Evolutionary conservation across 2,113 vertebrate species (phyloP).

Genomic region (Donacobius atricapilla): DNA sequence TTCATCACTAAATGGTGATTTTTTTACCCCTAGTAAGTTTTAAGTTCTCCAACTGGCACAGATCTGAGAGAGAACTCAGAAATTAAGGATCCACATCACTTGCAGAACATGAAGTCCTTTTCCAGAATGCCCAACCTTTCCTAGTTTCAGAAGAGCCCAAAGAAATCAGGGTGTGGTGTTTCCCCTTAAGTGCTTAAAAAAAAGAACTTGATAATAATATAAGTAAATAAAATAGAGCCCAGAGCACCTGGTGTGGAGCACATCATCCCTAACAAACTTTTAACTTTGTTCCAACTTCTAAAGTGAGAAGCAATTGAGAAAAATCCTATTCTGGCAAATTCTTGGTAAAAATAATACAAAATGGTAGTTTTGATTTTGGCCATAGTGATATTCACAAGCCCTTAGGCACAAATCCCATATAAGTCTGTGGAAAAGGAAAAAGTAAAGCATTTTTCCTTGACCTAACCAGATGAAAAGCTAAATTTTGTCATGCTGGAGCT

Average conservation of each 20-base stretch:
- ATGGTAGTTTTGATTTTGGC: background rate
- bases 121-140: background rate
- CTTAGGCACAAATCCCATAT: background rate
- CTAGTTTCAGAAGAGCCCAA: background rate
- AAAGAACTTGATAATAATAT: background rate
- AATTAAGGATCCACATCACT: background rate
- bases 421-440: background rate
- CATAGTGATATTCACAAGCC: background rate
- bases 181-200: background rate
- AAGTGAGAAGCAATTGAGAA: background rate
- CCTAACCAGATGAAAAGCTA: background rate
- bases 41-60: background rate
- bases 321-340: background rate
- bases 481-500: background rate
- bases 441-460: background rate
- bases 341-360: background rate
- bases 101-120: background rate
- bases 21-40: accelerated
- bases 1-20: background rate
- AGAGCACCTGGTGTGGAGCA: background rate
- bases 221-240: background rate
- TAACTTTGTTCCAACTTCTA: background rate
- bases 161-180: background rate
- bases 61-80: background rate
- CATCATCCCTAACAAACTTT: background rate